A percentile compares a stretch with the other conserved stretches of the same genome.
Conservation (phyloP, 2,888 invertebrate genomes). For the Melieria crassipennis region DNA sequence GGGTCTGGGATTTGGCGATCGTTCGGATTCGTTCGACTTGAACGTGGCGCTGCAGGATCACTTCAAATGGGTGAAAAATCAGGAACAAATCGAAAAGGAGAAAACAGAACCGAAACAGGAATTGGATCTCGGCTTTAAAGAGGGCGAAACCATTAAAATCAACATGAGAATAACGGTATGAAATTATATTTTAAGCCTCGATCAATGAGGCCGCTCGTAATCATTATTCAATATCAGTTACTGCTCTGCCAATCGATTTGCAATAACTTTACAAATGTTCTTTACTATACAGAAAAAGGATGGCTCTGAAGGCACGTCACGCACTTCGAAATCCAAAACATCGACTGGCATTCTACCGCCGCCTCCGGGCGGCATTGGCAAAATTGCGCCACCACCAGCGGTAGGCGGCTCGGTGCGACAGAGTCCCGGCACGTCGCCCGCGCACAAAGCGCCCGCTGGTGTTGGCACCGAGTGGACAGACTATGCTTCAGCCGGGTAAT, state of each 20-base stretch:
- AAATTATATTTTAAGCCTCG: slow-evolving; percentile 34
- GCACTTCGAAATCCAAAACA: slow-evolving; percentile 73
- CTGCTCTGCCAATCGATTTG: not conserved
- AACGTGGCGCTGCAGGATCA: slow-evolving; percentile 99
- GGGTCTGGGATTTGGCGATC: slow-evolving; percentile 96
- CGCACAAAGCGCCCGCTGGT: slow-evolving; percentile 69
- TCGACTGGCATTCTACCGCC: slow-evolving; percentile 83
- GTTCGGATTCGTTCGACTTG: slow-evolving; percentile 98
- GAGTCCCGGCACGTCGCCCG: slow-evolving; percentile 74
- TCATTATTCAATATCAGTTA: too few species aligned
- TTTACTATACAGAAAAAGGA: slow-evolving; percentile 79
- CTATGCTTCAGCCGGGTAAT: slow-evolving; percentile 76
- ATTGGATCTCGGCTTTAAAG: slow-evolving; percentile 96
- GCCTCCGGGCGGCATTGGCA: slow-evolving; percentile 75
- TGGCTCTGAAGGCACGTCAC: slow-evolving; percentile 75
- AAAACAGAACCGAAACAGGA: slow-evolving; percentile 80
- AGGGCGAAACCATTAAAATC: slow-evolving; percentile 99
- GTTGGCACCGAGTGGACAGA: slow-evolving; percentile 80
- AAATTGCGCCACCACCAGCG: slow-evolving; percentile 81
- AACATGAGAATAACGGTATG: slow-evolving; percentile 95
- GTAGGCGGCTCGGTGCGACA: slow-evolving; percentile 65
- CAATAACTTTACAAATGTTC: not conserved
- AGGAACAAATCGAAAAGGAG: slow-evolving; percentile 82
- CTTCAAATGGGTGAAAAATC: slow-evolving; percentile 92
- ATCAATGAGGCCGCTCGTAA: too few species aligned